Conservation (phyloP, 2,113 vertebrate species). For the Chascanopsetta lugubris region DNA sequence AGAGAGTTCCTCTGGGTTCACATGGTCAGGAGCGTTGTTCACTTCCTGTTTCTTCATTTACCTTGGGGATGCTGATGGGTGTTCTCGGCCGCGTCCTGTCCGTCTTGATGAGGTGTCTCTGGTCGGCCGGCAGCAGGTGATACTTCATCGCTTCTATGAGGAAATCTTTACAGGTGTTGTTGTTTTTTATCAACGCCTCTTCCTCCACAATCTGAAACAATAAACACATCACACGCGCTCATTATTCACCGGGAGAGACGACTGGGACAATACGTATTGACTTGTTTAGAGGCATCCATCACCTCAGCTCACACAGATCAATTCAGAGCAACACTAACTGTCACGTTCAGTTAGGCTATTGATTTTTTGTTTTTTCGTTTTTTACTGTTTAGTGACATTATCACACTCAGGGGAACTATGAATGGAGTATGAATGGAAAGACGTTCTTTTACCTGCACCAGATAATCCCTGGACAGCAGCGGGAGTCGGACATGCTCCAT, state of each 20-base stretch:
- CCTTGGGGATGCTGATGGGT: conserved; percentile 88
- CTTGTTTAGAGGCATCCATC: too few species aligned
- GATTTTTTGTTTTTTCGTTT: too few species aligned
- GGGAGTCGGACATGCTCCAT: conserved; percentile 97
- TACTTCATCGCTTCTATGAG: conserved; percentile 99
- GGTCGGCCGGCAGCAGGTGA: conserved; percentile 94
- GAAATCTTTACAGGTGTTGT: conserved; percentile 97
- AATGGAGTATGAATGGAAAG: too few species aligned
- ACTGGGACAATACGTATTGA: too few species aligned
- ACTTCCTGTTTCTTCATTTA: conserved; percentile 8
- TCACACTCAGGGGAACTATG: too few species aligned
- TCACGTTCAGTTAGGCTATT: background rate
- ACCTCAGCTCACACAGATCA: background rate
- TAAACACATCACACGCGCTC: background rate
- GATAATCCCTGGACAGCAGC: conserved; percentile 91
- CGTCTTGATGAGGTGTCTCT: conserved; percentile 95
- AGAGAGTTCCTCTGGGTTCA: too few species aligned
- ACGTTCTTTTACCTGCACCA: conserved; percentile 87
- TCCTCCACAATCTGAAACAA: conserved; percentile 90
- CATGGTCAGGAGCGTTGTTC: background rate
- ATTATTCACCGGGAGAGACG: too few species aligned
- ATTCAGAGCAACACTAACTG: background rate
- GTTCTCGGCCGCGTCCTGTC: conserved; percentile 93
- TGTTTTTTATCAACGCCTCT: conserved; percentile 97
- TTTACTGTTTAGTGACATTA: too few species aligned